These are phyloP conservation scores for Anastatus disparis DNA, from an alignment of 1,140 invertebrate genomes.

Conservation along the genomic window DNA sequence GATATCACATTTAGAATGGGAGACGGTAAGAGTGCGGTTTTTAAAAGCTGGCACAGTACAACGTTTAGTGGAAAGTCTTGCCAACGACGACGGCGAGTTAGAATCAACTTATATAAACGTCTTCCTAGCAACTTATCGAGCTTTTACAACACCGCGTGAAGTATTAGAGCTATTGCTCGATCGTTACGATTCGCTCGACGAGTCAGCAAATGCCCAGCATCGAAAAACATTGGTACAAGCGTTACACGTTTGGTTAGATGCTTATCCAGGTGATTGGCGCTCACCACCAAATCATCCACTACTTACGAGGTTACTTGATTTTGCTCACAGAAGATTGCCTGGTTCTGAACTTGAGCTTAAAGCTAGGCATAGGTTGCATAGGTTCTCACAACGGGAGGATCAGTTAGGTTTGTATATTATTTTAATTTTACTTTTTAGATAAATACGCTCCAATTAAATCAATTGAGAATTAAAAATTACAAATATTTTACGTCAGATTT, in stretches of 20 bases:
- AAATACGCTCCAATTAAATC: too few relatives aligned
- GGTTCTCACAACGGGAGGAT: constrained; percentile 67
- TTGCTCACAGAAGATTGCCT: constrained; percentile 83
- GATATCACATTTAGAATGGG: constrained; percentile 98
- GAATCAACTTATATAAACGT: constrained; percentile 98
- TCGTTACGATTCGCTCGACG: constrained; percentile 78
- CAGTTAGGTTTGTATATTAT: constrained; percentile 59
- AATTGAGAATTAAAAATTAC: too few relatives aligned
- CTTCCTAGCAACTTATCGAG: constrained; percentile 93
- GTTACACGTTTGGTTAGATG: constrained; percentile 96
- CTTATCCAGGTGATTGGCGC: constrained; percentile 95
- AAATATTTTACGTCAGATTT: not conserved
- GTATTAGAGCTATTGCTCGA: constrained; percentile 85
- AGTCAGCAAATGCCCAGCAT: constrained; percentile 72
- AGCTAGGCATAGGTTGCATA: constrained; percentile 73
- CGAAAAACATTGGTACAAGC: constrained; percentile 87
- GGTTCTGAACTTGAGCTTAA: constrained; percentile 85
- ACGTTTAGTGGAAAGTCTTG: constrained; percentile 90
- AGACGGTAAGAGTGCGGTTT: constrained; percentile 95
- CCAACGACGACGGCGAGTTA: constrained; percentile 92
- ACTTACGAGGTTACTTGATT: constrained; percentile 83
- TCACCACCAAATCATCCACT: constrained; percentile 86
- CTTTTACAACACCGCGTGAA: constrained; percentile 83
- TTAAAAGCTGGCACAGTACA: constrained; percentile 96
- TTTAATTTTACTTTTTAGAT: not conserved